A percentile compares a stretch with the other conserved stretches of the same genome.
Conservation (phyloP, 1,140 invertebrate genomes). For the Drosophila melanica region DNA sequence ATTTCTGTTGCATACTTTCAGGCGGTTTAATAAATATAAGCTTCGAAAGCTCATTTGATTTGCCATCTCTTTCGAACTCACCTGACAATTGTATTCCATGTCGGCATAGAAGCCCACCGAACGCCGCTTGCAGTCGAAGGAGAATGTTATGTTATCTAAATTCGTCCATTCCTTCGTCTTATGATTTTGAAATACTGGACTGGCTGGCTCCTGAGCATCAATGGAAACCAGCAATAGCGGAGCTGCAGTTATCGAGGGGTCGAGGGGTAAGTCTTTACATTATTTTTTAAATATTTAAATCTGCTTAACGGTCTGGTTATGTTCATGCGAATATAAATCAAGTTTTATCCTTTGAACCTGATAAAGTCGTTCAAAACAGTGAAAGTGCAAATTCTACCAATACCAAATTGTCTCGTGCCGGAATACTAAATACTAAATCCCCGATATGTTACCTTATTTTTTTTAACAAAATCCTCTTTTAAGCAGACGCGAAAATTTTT, state of each 20-base stretch:
- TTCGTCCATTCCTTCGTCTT: conserved; percentile 86
- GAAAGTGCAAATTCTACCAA: too few relatives aligned
- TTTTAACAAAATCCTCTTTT: too few relatives aligned
- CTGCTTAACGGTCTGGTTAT: too few relatives aligned
- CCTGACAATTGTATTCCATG: conserved; percentile 87
- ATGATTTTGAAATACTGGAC: conserved; percentile 84
- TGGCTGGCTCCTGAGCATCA: conserved; percentile 72
- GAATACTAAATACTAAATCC: too few relatives aligned
- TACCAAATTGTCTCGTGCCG: too few relatives aligned
- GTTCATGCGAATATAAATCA: too few relatives aligned
- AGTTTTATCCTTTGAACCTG: too few relatives aligned
- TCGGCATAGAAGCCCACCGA: conserved; percentile 87
- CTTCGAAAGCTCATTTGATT: not conserved
- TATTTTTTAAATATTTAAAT: too few relatives aligned
- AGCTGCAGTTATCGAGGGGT: conserved; percentile 27
- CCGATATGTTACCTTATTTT: too few relatives aligned
- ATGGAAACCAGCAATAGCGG: conserved; percentile 61
- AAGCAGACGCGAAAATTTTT: too few relatives aligned
- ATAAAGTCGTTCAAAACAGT: too few relatives aligned
- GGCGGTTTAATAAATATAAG: conserved; percentile 32
- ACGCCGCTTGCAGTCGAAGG: conserved; percentile 86
- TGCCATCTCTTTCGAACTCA: conserved; percentile 36
- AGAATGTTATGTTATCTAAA: conserved; percentile 87
- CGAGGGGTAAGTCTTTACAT: not conserved
- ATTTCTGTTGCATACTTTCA: conserved; percentile 54